Conservation (phyloP, 2,113 vertebrate species). For the Zosterops japonicus region DNA sequence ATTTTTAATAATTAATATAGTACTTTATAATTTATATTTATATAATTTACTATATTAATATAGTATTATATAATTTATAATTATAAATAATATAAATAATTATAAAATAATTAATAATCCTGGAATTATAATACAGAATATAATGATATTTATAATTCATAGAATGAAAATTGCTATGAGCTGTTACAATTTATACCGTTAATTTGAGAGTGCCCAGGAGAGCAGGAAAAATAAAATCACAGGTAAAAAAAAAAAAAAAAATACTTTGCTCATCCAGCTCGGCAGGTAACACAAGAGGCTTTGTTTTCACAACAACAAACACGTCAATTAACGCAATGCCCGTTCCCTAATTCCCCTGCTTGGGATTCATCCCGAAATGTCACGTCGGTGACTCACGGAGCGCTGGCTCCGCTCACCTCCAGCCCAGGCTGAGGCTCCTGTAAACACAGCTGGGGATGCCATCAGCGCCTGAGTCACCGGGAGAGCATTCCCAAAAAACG, state of each 20-base stretch:
- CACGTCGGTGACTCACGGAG: constrained; percentile 18
- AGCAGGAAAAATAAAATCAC: neutral
- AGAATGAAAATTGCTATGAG: neutral
- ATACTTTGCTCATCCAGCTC: neutral
- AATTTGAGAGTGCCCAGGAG: neutral
- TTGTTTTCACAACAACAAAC: neutral
- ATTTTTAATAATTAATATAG: too few relatives aligned
- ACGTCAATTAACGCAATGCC: neutral
- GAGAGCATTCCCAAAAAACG: neutral
- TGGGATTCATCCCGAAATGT: neutral
- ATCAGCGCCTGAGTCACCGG: neutral
- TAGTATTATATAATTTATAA: too few relatives aligned
- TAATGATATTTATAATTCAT: neutral
- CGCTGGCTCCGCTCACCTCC: neutral
- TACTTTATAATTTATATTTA: neutral
- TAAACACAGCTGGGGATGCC: constrained; percentile 39
- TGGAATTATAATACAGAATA: too few relatives aligned
- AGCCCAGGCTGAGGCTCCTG: neutral
- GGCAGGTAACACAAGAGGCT: neutral
- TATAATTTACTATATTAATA: too few relatives aligned
- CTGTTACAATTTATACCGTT: neutral
- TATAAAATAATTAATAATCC: too few relatives aligned
- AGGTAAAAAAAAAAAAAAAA: neutral
- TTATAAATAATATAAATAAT: too few relatives aligned
- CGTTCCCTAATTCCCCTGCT: neutral